A percentile compares a stretch with the other conserved stretches of the same genome.
These are phyloP conservation scores for Mormyrus proboscirostris DNA, from an alignment of 2,797 vertebrate genomes.

Conservation along the genomic window DNA sequence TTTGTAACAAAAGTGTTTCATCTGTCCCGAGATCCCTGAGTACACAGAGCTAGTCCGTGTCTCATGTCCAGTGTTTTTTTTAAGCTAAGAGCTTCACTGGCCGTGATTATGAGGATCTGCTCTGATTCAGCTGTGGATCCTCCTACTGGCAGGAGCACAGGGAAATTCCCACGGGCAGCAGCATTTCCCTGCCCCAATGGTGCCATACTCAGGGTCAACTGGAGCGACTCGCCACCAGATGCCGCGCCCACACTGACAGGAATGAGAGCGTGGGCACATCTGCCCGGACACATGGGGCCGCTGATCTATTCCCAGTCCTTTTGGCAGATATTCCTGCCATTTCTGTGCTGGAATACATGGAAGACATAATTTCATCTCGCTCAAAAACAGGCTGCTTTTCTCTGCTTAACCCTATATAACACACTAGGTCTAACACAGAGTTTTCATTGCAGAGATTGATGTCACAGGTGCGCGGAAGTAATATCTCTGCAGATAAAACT, in stretches of 20 bases:
- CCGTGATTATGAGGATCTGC: neutral
- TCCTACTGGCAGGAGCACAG: neutral
- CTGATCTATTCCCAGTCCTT: neutral
- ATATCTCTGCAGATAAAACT: neutral
- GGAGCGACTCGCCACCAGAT: neutral
- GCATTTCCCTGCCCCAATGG: neutral
- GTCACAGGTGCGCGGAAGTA: neutral
- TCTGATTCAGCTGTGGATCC: neutral
- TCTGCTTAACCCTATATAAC: neutral
- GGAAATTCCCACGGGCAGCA: neutral
- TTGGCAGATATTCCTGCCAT: neutral
- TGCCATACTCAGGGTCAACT: neutral
- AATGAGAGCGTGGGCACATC: neutral
- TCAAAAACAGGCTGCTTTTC: neutral
- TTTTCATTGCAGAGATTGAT: neutral
- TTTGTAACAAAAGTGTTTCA: neutral
- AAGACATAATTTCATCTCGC: neutral
- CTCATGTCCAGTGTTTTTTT: neutral
- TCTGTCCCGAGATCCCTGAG: neutral
- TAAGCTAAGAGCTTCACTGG: neutral
- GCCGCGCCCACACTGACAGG: neutral
- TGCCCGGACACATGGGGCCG: neutral
- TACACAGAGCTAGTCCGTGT: neutral
- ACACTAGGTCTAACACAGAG: neutral
- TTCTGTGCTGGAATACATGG: neutral